A percentile compares a stretch with the other conserved stretches of the same genome.
These are phyloP conservation scores for Zenarchopterus dispar DNA, from an alignment of 2,797 vertebrate species.

Conservation along the genomic window DNA sequence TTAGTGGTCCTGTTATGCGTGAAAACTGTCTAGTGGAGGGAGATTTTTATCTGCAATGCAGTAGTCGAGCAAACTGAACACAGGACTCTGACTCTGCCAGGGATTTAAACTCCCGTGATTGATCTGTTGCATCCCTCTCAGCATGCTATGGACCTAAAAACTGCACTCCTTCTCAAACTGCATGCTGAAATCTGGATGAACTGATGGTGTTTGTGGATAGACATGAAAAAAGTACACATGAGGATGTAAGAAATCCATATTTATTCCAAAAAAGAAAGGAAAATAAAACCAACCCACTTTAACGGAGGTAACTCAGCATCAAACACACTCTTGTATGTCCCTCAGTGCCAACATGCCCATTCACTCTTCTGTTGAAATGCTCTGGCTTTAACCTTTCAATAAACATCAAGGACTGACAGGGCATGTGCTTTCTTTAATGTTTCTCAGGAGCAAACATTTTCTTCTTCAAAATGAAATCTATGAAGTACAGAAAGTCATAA, in stretches of 20 bases:
- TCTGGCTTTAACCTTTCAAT: too few species aligned
- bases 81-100: slow-evolving; percentile 54
- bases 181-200: slow-evolving; percentile 3
- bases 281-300: too few species aligned
- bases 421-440: too few species aligned
- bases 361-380: too few species aligned
- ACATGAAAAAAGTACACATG: not conserved
- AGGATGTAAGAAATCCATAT: not conserved
- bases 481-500: too few species aligned
- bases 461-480: too few species aligned
- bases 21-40: slow-evolving; percentile 47
- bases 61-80: slow-evolving; percentile 53
- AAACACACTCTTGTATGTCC: too few species aligned
- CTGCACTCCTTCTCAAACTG: slow-evolving; percentile 4
- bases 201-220: slow-evolving; percentile 2
- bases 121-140: slow-evolving; percentile 42
- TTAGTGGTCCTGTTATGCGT: slow-evolving; percentile 39
- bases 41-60: slow-evolving; percentile 76
- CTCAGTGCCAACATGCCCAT: too few species aligned
- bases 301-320: too few species aligned
- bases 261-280: too few species aligned
- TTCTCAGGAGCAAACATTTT: too few species aligned
- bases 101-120: slow-evolving; percentile 58
- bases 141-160: slow-evolving; percentile 14
- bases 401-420: too few species aligned